These are phyloP conservation scores for Drosophila dives DNA, from an alignment of 2,888 invertebrate species.

Conservation along the genomic window DNA sequence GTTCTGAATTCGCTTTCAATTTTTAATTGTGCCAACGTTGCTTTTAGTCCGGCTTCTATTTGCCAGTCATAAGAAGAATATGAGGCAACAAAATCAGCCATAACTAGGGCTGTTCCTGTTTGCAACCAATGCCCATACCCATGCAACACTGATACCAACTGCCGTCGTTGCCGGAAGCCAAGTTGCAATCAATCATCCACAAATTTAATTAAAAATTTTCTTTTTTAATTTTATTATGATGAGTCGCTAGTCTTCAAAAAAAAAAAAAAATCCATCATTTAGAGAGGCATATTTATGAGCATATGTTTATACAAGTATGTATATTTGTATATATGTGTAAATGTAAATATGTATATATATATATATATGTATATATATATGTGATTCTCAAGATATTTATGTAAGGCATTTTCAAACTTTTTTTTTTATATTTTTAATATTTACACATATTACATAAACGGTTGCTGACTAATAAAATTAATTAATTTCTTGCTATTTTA, in stretches of 20 bases:
- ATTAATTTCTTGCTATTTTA: neutral
- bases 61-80: constrained; percentile 57
- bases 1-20: constrained; percentile 74
- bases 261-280: neutral
- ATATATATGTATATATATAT: neutral
- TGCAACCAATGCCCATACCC: neutral
- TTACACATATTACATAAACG: neutral
- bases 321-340: neutral
- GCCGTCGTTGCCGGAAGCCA: constrained; percentile 24
- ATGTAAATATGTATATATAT: neutral
- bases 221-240: constrained; percentile 52
- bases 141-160: neutral
- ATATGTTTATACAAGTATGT: neutral
- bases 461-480: neutral
- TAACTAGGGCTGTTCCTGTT: constrained; percentile 39
- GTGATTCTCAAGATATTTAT: neutral
- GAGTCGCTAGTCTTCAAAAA: constrained; percentile 24
- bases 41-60: constrained; percentile 52
- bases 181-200: constrained; percentile 75
- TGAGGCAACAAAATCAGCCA: constrained; percentile 45
- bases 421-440: neutral
- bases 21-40: constrained; percentile 69
- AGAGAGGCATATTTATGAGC: neutral
- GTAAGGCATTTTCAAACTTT: too few relatives aligned
- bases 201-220: constrained; percentile 70